Evolutionary conservation across 2,888 invertebrate species (phyloP).

Genomic region (Acrocyrtus sp.): DNA sequence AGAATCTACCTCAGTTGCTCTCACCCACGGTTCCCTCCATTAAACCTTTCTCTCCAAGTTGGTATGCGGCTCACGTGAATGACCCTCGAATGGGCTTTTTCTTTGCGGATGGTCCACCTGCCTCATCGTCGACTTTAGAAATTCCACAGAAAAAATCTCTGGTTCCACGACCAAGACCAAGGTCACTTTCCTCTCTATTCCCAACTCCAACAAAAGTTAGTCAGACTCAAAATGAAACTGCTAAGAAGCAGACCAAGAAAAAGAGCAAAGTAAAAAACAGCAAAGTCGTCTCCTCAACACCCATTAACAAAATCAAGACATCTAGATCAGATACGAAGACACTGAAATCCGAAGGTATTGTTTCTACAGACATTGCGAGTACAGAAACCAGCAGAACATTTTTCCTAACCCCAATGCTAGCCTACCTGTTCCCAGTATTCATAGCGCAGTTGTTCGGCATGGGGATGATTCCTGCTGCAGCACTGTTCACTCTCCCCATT

Average conservation of each 20-base stretch:
- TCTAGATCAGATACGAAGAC: too few species aligned
- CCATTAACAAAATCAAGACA: too few species aligned
- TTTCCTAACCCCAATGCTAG: conserved; percentile 19
- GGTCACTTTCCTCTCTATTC: too few species aligned
- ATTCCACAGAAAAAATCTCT: too few species aligned
- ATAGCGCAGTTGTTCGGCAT: conserved; percentile 33
- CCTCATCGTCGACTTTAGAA: neutral
- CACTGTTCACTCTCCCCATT: conserved; percentile 16
- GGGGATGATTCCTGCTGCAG: conserved; percentile 34
- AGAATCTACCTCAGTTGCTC: neutral
- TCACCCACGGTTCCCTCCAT: conserved; percentile 4
- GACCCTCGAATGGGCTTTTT: conserved; percentile 11
- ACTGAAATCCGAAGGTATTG: too few species aligned
- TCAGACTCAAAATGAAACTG: too few species aligned
- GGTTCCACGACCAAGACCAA: conserved; percentile 15
- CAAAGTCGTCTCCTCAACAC: too few species aligned
- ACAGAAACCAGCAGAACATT: conserved; percentile 12
- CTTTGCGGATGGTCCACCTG: neutral
- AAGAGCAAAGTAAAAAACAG: too few species aligned
- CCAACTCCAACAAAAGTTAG: too few species aligned
- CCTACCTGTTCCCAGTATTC: conserved; percentile 25
- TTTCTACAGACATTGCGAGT: too few species aligned
- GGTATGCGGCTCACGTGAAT: conserved; percentile 3
- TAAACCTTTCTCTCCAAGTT: too few species aligned
- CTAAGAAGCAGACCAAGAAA: too few species aligned